These are phyloP conservation scores for Dolomedes plantarius DNA, from an alignment of 2,888 invertebrate species.

Conservation along the genomic window DNA sequence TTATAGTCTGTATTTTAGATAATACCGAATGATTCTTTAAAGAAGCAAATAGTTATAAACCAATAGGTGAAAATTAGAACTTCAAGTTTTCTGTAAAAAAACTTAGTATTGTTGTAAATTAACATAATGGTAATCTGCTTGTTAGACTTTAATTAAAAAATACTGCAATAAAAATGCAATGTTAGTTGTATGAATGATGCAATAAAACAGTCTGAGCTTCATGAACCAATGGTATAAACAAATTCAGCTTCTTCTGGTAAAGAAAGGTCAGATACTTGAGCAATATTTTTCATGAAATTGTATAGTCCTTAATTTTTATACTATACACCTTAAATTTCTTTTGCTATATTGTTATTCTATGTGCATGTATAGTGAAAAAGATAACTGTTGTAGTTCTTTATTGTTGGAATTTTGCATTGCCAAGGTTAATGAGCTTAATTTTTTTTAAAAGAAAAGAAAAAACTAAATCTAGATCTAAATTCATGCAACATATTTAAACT, in stretches of 20 bases:
- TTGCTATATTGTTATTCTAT: neutral
- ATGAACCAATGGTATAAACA: neutral
- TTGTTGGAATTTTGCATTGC: conserved; percentile 43
- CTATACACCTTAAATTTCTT: neutral
- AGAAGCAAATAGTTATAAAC: too few species aligned
- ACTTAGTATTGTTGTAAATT: too few species aligned
- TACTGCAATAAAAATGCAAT: too few species aligned
- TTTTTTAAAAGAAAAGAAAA: neutral
- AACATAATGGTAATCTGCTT: too few species aligned
- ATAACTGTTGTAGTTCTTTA: neutral
- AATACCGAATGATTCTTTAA: too few species aligned
- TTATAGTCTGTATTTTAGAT: too few species aligned
- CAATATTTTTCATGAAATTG: conserved; percentile 3
- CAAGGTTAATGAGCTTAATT: conserved; percentile 60
- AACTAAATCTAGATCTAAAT: too few species aligned
- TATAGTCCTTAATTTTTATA: conserved; percentile 10
- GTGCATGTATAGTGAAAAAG: conserved; percentile 1
- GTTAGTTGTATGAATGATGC: neutral
- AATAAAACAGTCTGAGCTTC: conserved; percentile 1
- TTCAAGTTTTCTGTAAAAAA: too few species aligned
- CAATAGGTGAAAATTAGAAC: too few species aligned
- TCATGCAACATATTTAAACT: too few species aligned
- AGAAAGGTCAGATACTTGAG: neutral
- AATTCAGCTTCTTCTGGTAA: neutral
- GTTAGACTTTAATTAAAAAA: too few species aligned